Evolutionary conservation across 2,797 vertebrate species (phyloP).

Genomic region (Psittacula derbiana): DNA sequence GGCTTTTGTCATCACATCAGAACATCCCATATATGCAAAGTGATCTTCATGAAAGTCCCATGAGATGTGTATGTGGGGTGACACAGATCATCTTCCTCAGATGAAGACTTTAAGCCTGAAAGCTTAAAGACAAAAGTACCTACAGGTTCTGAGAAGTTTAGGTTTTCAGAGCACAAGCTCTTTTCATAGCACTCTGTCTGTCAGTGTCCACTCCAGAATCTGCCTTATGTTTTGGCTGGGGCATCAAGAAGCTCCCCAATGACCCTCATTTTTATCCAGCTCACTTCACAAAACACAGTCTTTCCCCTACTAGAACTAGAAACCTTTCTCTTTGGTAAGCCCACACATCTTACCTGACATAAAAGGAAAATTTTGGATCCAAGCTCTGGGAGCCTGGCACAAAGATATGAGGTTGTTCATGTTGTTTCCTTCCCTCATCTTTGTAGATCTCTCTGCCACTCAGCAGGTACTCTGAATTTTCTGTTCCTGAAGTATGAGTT

Average conservation of each 20-base stretch:
- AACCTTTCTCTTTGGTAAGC: background rate
- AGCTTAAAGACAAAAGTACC: background rate
- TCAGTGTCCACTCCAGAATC: background rate
- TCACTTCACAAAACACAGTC: background rate
- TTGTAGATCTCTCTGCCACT: background rate
- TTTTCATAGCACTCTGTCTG: background rate
- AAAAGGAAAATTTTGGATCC: background rate
- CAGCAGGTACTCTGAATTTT: background rate
- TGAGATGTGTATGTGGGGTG: background rate
- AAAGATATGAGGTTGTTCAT: background rate
- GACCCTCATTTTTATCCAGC: background rate
- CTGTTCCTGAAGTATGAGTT: background rate
- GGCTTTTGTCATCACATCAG: background rate
- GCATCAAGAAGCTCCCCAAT: background rate
- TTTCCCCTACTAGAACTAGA: background rate
- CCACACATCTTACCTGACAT: background rate
- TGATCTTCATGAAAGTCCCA: background rate
- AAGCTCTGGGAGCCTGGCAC: background rate
- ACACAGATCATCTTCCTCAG: background rate
- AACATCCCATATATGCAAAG: background rate
- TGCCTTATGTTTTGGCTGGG: background rate
- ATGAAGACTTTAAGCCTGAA: background rate
- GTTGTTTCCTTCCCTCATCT: background rate
- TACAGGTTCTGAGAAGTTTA: background rate
- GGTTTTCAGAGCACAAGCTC: background rate